These are phyloP conservation scores for Amphiura filiformis DNA, from an alignment of 35 echinoderm and acorn worm species.

Conservation along the genomic window DNA sequence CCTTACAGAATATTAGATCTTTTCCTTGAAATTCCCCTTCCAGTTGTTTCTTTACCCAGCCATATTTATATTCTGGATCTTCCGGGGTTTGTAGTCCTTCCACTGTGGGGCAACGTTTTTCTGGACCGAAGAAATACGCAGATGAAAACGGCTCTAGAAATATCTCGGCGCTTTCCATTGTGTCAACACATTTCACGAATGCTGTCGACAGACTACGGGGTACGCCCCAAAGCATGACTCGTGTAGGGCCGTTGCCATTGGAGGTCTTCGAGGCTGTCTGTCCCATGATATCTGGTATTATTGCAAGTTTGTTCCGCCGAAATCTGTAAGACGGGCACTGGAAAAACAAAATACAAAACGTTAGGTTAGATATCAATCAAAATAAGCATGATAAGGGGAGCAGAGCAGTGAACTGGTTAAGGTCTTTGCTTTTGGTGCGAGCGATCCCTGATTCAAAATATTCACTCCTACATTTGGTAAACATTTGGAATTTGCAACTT, in stretches of 20 bases:
- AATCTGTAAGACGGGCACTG: not conserved
- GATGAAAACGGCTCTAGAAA: constrained; percentile 32
- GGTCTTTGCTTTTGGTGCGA: no score
- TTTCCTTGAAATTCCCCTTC: constrained; percentile 27
- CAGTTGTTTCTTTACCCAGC: constrained; percentile 36
- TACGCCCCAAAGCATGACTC: constrained; percentile 39
- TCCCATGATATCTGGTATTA: not conserved
- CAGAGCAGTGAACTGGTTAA: no score
- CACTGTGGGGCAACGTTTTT: constrained; percentile 13
- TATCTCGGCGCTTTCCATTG: constrained; percentile 13
- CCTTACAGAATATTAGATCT: constrained; percentile 43
- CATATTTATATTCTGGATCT: constrained; percentile 32
- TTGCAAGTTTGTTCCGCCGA: not conserved
- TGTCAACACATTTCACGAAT: constrained; percentile 33
- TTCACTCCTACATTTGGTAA: no score
- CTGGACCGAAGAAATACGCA: constrained; percentile 38
- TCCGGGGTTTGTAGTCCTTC: constrained; percentile 22
- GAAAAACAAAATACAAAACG: not conserved
- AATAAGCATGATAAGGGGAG: no score
- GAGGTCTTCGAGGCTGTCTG: not conserved
- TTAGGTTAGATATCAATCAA: no score
- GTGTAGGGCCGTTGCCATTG: not conserved
- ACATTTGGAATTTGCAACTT: no score
- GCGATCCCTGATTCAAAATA: no score
- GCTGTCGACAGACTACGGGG: constrained; percentile 37